Evolutionary conservation across 2,797 vertebrate genomes (phyloP).

Genomic region (Odontamblyopus rebecca): DNA sequence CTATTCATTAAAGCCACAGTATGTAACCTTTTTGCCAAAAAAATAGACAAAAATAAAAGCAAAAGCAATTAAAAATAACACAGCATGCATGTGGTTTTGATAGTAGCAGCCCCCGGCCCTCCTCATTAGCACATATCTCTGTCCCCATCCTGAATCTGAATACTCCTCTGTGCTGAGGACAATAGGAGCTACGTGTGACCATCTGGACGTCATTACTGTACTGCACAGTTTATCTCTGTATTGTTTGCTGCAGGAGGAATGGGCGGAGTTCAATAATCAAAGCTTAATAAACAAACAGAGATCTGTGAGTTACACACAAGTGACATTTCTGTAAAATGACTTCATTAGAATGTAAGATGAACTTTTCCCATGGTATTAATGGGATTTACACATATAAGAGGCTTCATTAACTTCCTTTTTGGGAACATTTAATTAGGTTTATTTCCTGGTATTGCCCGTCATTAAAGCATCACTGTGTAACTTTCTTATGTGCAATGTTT

Average conservation of each 20-base stretch:
- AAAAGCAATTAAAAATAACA: background rate
- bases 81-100: background rate
- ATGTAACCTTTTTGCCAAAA: too few relatives aligned
- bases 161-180: background rate
- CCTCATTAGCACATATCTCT: background rate
- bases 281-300: background rate
- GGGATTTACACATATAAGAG: background rate
- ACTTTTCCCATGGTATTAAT: background rate
- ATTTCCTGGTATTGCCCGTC: too few relatives aligned
- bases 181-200: constrained; percentile 24
- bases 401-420: background rate
- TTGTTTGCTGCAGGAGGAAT: background rate
- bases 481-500: too few relatives aligned
- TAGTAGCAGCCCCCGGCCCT: background rate
- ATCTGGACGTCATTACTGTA: constrained; percentile 18
- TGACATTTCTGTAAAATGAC: background rate
- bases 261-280: background rate
- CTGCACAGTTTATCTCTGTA: constrained; percentile 1
- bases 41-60: too few relatives aligned
- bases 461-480: too few relatives aligned
- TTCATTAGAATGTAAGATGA: background rate
- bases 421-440: too few relatives aligned
- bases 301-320: background rate
- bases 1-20: too few relatives aligned
- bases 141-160: background rate